Percentiles rank a stretch among this genome's conserved stretches.
These are phyloP conservation scores for Cariama cristata DNA, from an alignment of 2,113 vertebrate species.

Conservation along the genomic window DNA sequence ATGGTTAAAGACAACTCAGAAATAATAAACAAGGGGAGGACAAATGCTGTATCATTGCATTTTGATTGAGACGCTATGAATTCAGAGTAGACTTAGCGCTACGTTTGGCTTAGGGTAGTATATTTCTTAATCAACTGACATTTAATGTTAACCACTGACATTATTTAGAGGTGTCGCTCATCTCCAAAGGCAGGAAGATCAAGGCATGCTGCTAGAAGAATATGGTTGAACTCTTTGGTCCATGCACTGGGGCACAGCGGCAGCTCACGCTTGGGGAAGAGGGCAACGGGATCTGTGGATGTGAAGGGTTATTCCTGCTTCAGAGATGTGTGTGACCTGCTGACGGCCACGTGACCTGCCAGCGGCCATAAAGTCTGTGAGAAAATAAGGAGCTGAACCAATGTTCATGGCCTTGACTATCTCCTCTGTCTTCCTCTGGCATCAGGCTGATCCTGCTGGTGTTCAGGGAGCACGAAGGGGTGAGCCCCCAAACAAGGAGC, in stretches of 20 bases:
- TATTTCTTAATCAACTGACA: background rate
- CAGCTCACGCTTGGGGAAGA: background rate
- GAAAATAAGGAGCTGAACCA: background rate
- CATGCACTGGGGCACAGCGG: fast-evolving
- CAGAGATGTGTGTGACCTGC: background rate
- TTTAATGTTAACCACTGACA: background rate
- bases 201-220: background rate
- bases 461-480: fast-evolving
- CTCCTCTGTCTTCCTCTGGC: background rate
- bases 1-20: constrained; percentile 43
- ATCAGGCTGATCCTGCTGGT: background rate
- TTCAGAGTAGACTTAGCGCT: background rate
- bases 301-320: background rate
- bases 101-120: background rate
- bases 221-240: background rate
- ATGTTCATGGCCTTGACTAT: background rate
- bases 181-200: background rate
- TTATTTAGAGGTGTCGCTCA: background rate
- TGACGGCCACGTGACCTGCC: too few species aligned
- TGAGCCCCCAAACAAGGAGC: background rate
- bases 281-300: background rate
- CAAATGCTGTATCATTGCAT: background rate
- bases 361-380: background rate
- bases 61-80: background rate
- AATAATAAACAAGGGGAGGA: background rate